Base-by-base conservation (phyloP, 2,113 vertebrate species). In the Pitta sordida region DNA sequence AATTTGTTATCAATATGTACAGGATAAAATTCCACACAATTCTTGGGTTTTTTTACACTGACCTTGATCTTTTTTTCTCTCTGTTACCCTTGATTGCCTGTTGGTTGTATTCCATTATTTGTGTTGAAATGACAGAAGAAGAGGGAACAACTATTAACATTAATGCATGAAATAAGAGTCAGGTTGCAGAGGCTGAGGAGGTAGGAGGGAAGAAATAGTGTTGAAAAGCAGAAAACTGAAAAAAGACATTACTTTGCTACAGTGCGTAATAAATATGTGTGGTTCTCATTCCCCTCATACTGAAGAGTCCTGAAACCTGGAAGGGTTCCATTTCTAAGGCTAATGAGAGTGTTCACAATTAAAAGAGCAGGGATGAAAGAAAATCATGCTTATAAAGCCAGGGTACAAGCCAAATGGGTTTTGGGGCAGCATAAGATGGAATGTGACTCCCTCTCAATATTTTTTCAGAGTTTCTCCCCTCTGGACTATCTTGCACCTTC, bases 401-500 rank as follows among this genome's bases (percentile, higher is more conserved):
- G 13, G 13, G 21, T 41, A 55, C 10, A 53, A 83, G 26, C 63
- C 84, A 91, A 84, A 89, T 30, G 7, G 8, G 3, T 80, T 83
- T 69, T 4, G 43, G 36, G 56, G 30, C 24, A 89, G 16, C 16
- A 10, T 26, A 59, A 70, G 15, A 36, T 51, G 15, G 24, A 77
- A 70, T 27, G 55, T 52, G 39, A 19, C 34, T 68, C 23, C 6
- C 6, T 71, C 15, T 46, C 21, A 67, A 11, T 8, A 6, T 18
- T 56, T 93, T 86, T 84, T 56, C 48, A 39, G 5, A 53, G 41
- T 71, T 87, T 87, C 7, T 77, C 82, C 87, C 15, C 32, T 83
- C 46, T 73, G 68, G 55, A 80, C 20, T 53, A 73, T 69, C 34
- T 87, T 83, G 70, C n/a, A 88, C 75, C 58, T 94, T 92, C 29